Conservation (phyloP, 1,140 invertebrate genomes). For the Eufriesea mexicana region DNA sequence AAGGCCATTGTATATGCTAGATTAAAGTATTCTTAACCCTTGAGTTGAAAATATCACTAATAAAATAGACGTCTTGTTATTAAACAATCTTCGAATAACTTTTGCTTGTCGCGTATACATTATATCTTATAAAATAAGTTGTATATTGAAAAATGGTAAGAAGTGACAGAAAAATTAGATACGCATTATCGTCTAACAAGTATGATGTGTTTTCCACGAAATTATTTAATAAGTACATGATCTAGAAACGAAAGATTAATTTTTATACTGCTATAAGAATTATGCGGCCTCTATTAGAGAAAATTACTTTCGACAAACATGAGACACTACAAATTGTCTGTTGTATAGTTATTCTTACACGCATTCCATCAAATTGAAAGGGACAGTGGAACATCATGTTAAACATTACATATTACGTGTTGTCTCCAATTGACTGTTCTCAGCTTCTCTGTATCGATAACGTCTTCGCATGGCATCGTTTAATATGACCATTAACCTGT, state of each 20-base stretch:
- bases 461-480: slow-evolving; percentile 30
- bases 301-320: background rate
- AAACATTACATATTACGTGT: slow-evolving; percentile 26
- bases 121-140: background rate
- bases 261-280: background rate
- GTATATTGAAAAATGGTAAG: background rate
- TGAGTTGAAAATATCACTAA: slow-evolving; percentile 17
- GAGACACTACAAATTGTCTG: background rate
- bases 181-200: background rate
- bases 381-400: background rate
- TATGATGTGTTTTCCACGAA: background rate
- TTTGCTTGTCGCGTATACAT: background rate
- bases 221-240: background rate
- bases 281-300: background rate
- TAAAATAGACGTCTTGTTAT: background rate
- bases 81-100: background rate
- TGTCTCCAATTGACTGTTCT: slow-evolving; percentile 35
- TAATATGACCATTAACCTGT: slow-evolving; percentile 4
- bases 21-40: background rate
- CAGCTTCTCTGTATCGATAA: slow-evolving; percentile 23
- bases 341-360: background rate
- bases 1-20: background rate
- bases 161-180: background rate
- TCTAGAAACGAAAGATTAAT: background rate
- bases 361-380: slow-evolving; percentile 4